phyloP scores from a whole-genome alignment of 1,140 invertebrate genomes.

The Pogonomyrmex californicus region DNA sequence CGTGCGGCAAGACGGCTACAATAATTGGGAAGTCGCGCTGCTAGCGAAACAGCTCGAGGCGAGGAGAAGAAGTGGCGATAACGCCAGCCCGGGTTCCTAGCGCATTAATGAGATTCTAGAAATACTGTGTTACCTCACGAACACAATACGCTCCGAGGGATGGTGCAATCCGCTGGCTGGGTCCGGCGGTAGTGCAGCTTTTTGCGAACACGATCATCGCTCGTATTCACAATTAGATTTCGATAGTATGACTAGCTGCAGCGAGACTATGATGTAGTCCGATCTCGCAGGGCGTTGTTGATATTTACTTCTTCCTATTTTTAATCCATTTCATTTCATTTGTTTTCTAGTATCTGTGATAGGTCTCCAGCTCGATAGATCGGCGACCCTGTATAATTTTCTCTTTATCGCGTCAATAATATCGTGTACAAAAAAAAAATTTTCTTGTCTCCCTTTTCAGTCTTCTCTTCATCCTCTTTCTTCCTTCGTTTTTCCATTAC shows the following conservation, averaged over 20 bases:
- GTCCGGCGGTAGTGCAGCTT: conserved; percentile 73
- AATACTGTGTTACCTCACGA: conserved; percentile 81
- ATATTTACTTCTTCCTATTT: conserved; percentile 6
- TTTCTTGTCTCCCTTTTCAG: not conserved
- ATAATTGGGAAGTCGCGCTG: conserved; percentile 93
- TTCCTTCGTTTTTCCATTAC: not conserved
- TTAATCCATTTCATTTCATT: not conserved
- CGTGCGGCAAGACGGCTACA: conserved; percentile 83
- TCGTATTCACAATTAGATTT: conserved; percentile 77
- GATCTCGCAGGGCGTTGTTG: not conserved
- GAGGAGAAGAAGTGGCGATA: conserved; percentile 86
- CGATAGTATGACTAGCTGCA: conserved; percentile 79
- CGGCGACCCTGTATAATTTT: conserved; percentile 2
- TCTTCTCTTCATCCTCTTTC: not conserved
- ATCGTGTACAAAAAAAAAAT: not conserved
- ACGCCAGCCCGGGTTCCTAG: conserved; percentile 85
- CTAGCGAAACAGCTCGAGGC: conserved; percentile 91
- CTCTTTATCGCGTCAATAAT: not conserved
- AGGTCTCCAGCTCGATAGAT: not conserved
- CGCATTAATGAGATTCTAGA: conserved; percentile 84
- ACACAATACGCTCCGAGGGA: conserved; percentile 72
- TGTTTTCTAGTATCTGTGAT: not conserved
- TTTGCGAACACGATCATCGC: conserved; percentile 78
- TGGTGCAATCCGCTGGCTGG: conserved; percentile 69
- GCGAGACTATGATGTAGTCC: conserved; percentile 84